Conservation (phyloP, 92 coral and sea anemone species). For the Epizoanthus illoricatus region DNA sequence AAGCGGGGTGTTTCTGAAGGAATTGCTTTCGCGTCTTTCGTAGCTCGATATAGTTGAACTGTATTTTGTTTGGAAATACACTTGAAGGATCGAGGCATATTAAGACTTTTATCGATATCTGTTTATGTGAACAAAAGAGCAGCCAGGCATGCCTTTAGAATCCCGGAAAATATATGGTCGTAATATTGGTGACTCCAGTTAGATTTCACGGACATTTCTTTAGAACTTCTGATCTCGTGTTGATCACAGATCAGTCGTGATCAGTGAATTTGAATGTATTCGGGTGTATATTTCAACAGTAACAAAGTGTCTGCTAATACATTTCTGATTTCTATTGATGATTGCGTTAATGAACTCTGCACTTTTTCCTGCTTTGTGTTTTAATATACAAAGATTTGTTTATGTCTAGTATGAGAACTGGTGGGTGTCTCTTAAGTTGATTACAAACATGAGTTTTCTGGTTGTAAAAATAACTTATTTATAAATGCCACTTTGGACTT, state of each 20-base stretch:
- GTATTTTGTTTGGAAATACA: not conserved
- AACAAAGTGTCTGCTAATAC: not conserved
- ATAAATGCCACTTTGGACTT: not conserved
- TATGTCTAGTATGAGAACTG: conserved; percentile 27
- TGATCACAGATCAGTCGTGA: not conserved
- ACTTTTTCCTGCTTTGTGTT: conserved; percentile 15
- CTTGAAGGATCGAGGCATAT: conserved; percentile 13
- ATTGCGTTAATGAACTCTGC: not conserved
- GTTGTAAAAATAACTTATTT: too few relatives aligned
- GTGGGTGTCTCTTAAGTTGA: not conserved
- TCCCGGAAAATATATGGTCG: conserved; percentile 34
- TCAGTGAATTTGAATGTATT: not conserved
- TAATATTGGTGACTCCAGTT: not conserved
- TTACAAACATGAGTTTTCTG: not conserved
- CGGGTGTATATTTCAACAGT: not conserved
- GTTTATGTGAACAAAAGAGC: conserved; percentile 36
- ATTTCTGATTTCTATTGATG: not conserved
- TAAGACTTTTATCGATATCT: conserved; percentile 22
- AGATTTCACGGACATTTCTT: not conserved
- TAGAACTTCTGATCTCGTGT: not conserved
- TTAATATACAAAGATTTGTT: conserved; percentile 4
- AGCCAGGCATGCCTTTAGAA: conserved; percentile 17
- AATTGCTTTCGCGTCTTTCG: conserved; percentile 4
- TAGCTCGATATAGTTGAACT: too few relatives aligned
- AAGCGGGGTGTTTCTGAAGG: conserved; percentile 8